Evolutionary conservation across 2,113 vertebrate genomes (phyloP).

Genomic region (Megaceryle torquata): DNA sequence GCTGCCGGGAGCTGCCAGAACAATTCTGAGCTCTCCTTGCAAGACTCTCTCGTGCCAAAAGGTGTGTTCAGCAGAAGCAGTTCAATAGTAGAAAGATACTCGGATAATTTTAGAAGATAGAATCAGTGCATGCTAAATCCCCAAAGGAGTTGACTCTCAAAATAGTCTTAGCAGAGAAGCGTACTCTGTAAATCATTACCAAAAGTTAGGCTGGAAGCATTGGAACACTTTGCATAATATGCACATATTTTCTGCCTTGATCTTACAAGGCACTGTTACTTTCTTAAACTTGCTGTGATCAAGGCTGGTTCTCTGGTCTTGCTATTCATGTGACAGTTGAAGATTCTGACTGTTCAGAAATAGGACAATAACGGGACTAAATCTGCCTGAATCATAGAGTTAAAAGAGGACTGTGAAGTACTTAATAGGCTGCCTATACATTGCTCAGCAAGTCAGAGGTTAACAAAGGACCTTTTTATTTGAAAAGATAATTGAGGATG

Average conservation of each 20-base stretch:
- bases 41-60: not conserved
- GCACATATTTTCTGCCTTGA: not conserved
- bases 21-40: not conserved
- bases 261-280: conserved; percentile 28
- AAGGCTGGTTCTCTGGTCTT: not conserved
- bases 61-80: conserved; percentile 14
- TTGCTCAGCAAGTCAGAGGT: conserved; percentile 44
- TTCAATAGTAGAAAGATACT: not conserved
- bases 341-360: not conserved
- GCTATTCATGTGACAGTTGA: not conserved
- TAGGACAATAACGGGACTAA: not conserved
- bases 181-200: not conserved
- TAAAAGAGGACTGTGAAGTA: not conserved
- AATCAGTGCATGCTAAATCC: not conserved
- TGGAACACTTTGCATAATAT: not conserved
- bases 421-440: conserved; percentile 22
- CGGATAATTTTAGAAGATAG: not conserved
- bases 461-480: conserved; percentile 54
- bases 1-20: not conserved
- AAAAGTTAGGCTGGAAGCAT: conserved; percentile 1
- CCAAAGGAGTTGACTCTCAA: not conserved
- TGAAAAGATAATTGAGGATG: conserved; percentile 48
- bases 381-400: not conserved
- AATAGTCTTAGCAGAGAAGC: not conserved
- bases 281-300: not conserved